Percentiles rank a stretch among this genome's conserved stretches.
Evolutionary conservation across 2,888 invertebrate species (phyloP).

Genomic region (Hirtodrosophila duncani): DNA sequence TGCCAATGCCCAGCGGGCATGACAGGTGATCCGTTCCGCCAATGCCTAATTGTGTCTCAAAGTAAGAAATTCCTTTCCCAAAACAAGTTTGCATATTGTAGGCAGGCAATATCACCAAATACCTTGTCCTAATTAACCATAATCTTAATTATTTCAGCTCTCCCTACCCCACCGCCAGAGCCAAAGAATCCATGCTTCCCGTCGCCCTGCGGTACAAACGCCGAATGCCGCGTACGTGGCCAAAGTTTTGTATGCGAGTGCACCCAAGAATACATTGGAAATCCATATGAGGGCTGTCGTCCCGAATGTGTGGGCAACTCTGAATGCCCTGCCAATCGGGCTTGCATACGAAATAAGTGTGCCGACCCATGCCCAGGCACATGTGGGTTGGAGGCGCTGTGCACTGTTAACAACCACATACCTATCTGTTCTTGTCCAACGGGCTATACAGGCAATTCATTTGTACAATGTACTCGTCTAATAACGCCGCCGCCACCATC

Average conservation of each 20-base stretch:
- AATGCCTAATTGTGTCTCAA: slow-evolving; percentile 79
- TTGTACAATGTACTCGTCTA: slow-evolving; percentile 79
- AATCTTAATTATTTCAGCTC: slow-evolving; percentile 51
- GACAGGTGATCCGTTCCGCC: slow-evolving; percentile 87
- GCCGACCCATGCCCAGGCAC: slow-evolving; percentile 89
- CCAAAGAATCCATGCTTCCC: slow-evolving; percentile 84
- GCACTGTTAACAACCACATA: slow-evolving; percentile 85
- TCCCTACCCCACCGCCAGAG: slow-evolving; percentile 42
- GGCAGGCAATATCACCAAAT: slow-evolving; percentile 29
- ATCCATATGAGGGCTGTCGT: slow-evolving; percentile 86
- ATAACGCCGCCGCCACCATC: slow-evolving; percentile 63
- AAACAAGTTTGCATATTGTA: slow-evolving; percentile 53
- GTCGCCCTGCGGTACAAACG: slow-evolving; percentile 85
- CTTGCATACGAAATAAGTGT: slow-evolving; percentile 90
- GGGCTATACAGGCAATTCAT: slow-evolving; percentile 84
- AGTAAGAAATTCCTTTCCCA: slow-evolving; percentile 58
- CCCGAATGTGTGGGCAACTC: slow-evolving; percentile 93
- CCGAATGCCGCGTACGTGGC: slow-evolving; percentile 81
- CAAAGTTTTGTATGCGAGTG: slow-evolving; percentile 81
- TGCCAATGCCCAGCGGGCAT: slow-evolving; percentile 84
- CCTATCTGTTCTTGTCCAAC: slow-evolving; percentile 83
- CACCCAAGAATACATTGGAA: slow-evolving; percentile 84
- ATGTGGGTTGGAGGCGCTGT: slow-evolving; percentile 89
- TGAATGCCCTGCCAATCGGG: slow-evolving; percentile 89
- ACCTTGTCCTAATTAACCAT: neutral